Evolutionary conservation across 2,888 invertebrate species (phyloP), one percentile per base, ranked within the genome.

Genomic region (Rotaria socialis): DNA sequence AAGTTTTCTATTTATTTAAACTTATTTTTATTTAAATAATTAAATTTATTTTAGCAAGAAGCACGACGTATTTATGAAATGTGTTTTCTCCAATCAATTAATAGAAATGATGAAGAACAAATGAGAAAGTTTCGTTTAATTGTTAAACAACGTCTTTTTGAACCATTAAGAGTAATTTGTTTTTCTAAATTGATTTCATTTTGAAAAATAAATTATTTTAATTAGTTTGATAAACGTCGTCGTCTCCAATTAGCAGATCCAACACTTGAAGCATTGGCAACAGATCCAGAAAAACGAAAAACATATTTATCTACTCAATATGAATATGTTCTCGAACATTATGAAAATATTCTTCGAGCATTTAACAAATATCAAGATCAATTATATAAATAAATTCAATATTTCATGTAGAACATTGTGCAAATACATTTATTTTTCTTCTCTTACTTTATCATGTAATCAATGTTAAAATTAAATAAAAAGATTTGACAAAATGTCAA

Each of bases 11-110:
- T 6, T 50, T 50, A 11, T 8, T 50, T 50, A 11, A 50, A 50
- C 11, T 50, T 11, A 11, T 8, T 50, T 50, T 50, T 6, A 6
- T 6, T 6, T 8, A 6, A 11, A 50, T 50, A 50, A 50, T 14
- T 67, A 0, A n/a, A n/a, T n/a, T 67, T 35, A 16, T 24, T 35
- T 67, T 14, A 67, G 67, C 67, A 67, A 67, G 93, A 93, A 89
- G 89, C 92, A 11, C 89, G 96, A 8, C 93, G 96, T 87, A 93
- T 96, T 0, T 96, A 96, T 90, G 96, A 97, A 91, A 95, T 97
- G 87, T 92, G 96, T 58, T 93, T 95, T 86, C 92, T 96, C 52
- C 93, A 35, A 67, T 27, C 35, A 6, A 67, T 67, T 6, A 67
- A 67, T 35, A 16, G 1, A 4, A 8, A 35, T 35, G 67, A 67